Percentiles rank a stretch among this genome's conserved stretches.
phyloP scores from a whole-genome alignment of 1,140 invertebrate genomes.

The Drosophila sulfurigaster region DNA sequence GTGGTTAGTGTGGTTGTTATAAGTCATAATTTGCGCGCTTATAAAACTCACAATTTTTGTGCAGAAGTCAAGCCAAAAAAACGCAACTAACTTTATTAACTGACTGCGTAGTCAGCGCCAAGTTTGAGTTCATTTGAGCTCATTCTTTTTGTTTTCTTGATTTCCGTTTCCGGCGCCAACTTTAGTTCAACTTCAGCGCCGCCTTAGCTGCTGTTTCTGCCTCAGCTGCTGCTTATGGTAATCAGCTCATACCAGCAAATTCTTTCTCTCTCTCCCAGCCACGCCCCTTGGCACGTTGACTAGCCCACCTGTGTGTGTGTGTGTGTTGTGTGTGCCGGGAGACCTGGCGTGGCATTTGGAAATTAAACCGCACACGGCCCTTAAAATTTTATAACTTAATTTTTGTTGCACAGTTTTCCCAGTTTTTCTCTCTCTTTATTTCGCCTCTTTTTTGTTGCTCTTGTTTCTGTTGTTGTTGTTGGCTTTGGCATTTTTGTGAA shows the following conservation, averaged over 20 bases:
- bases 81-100: slow-evolving; percentile 81
- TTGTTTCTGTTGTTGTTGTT: slow-evolving; percentile 26
- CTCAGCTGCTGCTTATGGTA: slow-evolving; percentile 61
- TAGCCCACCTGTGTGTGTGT: slow-evolving; percentile 55
- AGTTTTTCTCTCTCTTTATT: slow-evolving; percentile 12
- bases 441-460: not conserved
- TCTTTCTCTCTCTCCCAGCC: slow-evolving; percentile 31
- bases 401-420: slow-evolving; percentile 61
- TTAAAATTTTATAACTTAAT: slow-evolving; percentile 84
- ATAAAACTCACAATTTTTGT: slow-evolving; percentile 67
- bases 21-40: slow-evolving; percentile 79
- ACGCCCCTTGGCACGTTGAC: slow-evolving; percentile 32
- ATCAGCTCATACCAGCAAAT: slow-evolving; percentile 63
- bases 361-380: slow-evolving; percentile 78
- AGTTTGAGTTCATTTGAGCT: slow-evolving; percentile 74
- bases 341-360: slow-evolving; percentile 72
- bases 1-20: slow-evolving; percentile 57
- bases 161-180: slow-evolving; percentile 73
- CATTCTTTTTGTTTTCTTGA: slow-evolving; percentile 81
- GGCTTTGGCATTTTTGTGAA: slow-evolving; percentile 78
- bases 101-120: slow-evolving; percentile 45
- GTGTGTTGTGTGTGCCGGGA: slow-evolving; percentile 19
- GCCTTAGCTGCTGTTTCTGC: slow-evolving; percentile 38
- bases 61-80: slow-evolving; percentile 50
- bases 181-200: slow-evolving; percentile 42